Evolutionary conservation across 2,888 invertebrate species (phyloP), one percentile per base, ranked within the genome.

Genomic region (Eumacrocentrus americanus): DNA sequence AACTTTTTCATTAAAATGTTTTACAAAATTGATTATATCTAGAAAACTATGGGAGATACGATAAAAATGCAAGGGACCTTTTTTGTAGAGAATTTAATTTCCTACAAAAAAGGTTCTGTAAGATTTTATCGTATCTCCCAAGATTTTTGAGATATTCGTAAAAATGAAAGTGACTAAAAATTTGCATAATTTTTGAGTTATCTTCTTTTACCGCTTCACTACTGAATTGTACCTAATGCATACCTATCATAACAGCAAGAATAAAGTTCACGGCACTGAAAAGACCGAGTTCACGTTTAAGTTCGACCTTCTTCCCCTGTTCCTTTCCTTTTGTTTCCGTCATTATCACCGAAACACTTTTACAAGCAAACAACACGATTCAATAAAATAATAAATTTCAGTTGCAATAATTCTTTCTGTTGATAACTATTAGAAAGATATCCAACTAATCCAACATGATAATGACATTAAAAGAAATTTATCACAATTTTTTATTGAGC

Each of bases 221-320:
- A n/a, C n/a, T n/a, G n/a, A n/a, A n/a, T n/a, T n/a, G n/a, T n/a
- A 29, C 9, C 29, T 6, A 9, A 9, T 9, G 29, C 23, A 14
- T 72, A 86, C 94, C 94, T 66, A 94, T 94, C 93, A 94, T 94
- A 3, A 93, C 92, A 53, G 93, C 91, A 9, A 93, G 85, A 66
- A 94, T 93, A 67, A 93, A 85, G 74, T 90, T 91, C 25, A 91
- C 86, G 4, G 93, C 94, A 50, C 92, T 91, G 74, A 91, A 87
- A 1, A 94, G 83, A 1, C 93, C 93, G 50, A 94, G 82, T 77
- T 90, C 89, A 67, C 91, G 82, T 78, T 89, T 89, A 65, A 92
- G 84, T 68, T 87, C 86, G 9, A 89, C 84, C 57, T 54, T 54
- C 14, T 65, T 42, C 11, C 18, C 40, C 25, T 53, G 55, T 14